These are phyloP conservation scores for Heteromormyrus szaboi DNA, from an alignment of 2,797 vertebrate species.

Conservation along the genomic window DNA sequence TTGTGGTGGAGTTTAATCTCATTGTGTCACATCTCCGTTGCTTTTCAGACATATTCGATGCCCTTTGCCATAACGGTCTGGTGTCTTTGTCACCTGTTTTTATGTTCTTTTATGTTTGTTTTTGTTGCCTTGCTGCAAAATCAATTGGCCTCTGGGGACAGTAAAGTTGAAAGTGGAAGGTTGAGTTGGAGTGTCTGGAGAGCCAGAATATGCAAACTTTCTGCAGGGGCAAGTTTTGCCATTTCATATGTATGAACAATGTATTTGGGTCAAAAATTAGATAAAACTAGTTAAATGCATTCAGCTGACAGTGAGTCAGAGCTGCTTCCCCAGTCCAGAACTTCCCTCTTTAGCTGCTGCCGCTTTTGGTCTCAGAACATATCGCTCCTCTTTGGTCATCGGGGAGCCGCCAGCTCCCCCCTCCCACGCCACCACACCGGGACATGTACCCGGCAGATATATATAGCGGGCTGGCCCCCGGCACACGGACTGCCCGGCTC, in stretches of 20 bases:
- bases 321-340: not conserved
- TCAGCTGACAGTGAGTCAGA: not conserved
- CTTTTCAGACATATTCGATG: not conserved
- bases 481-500: conserved; percentile 35
- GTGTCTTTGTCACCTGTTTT: not conserved
- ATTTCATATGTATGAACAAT: not conserved
- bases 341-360: not conserved
- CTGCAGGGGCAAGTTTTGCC: not conserved
- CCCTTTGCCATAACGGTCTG: not conserved
- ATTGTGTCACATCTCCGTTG: not conserved
- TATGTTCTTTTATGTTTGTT: not conserved
- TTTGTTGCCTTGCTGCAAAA: not conserved
- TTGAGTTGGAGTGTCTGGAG: not conserved
- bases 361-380: not conserved
- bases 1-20: not conserved
- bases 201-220: not conserved
- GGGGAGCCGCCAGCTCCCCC: not conserved
- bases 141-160: not conserved
- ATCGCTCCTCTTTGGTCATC: not conserved
- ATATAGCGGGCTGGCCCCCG: conserved; percentile 50
- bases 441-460: conserved; percentile 42
- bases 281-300: not conserved
- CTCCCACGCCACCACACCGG: conserved; percentile 17
- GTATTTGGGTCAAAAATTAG: not conserved
- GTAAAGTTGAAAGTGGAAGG: not conserved